Conservation (phyloP, 2,888 invertebrate genomes). For the Ormyrus rosae region DNA sequence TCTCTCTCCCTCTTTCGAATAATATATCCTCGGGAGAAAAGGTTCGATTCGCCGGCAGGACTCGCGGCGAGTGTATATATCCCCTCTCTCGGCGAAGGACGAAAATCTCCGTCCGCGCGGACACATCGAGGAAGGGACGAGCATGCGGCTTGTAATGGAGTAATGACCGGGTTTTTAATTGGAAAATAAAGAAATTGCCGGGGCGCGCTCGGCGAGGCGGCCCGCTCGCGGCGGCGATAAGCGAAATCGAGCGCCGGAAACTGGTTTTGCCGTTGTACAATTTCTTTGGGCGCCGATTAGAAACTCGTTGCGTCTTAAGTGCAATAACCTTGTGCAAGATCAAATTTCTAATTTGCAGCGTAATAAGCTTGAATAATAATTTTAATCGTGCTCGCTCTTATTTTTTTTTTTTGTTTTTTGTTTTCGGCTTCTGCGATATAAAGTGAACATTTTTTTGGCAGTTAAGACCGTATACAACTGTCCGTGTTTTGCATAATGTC, state of each 20-base stretch:
- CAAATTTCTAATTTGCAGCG: constrained; percentile 42
- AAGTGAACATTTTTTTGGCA: not conserved
- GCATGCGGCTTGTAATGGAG: not conserved
- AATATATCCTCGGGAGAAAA: constrained; percentile 10
- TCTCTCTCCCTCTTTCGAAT: too few species aligned
- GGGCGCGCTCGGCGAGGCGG: not conserved
- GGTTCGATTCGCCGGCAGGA: not conserved
- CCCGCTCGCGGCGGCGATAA: not conserved
- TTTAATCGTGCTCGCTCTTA: too few species aligned
- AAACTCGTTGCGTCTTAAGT: constrained; percentile 48
- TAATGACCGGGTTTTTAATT: not conserved
- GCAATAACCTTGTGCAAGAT: constrained; percentile 47
- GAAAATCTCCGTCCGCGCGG: not conserved
- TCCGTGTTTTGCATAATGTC: too few species aligned
- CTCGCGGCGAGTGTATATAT: too few species aligned
- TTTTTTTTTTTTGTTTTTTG: too few species aligned
- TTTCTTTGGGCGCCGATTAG: constrained; percentile 41
- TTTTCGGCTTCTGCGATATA: not conserved
- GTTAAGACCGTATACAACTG: too few species aligned
- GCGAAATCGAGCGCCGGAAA: constrained; percentile 27
- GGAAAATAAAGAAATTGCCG: too few species aligned
- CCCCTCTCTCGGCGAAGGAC: too few species aligned
- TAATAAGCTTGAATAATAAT: constrained; percentile 12
- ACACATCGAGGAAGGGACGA: not conserved
- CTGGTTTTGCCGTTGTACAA: constrained; percentile 9